Evolutionary conservation across 2,797 vertebrate species (phyloP), one percentile per base, ranked within the genome.

Genomic region (Todus mexicanus): DNA sequence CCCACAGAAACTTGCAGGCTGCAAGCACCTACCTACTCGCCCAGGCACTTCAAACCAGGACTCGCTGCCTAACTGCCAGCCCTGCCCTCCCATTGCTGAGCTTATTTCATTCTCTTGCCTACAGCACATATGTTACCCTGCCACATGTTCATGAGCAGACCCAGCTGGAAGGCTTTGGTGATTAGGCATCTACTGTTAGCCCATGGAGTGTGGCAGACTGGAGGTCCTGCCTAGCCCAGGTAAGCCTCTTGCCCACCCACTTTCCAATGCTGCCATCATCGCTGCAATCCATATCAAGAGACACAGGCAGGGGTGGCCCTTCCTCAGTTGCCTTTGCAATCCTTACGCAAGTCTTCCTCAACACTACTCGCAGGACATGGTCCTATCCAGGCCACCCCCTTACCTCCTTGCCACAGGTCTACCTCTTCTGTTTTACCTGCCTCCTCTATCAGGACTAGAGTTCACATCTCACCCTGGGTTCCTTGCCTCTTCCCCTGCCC

Each of bases 391-490:
- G 16, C 12, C 15, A 25, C 29, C 71, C n/a, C 50, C 23, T 33
- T 18, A 15, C 6, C 66, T 64, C 4, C 0, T 54, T 54, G 31
- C 15, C 12, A 3, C 16, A 60, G 17, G 12, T 11, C 11, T 54
- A 10, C 8, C 51, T 70, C 23, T 71, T 63, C 31, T 27, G 9
- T 43, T 90, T 73, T 40, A 72, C n/a, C 26, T 43, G 31, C 5
- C 25, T 75, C n/a, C 29, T 45, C 48, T 13, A 21, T 43, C 0
- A 85, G 83, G 25, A 48, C 43, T 50, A 25, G 12, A 48, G 20
- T 7, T 11, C 37, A 70, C 15, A 65, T 5, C 22, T 76, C 33
- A 42, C 6, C n/a, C 56, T 0, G 0, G 23, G 12, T 17, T 12
- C 48, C 26, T 42, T 40, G 8, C 7, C 12, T 85, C 38, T 85